phyloP scores from a whole-genome alignment of 2,888 invertebrate species.

The Conomelus anceps region DNA sequence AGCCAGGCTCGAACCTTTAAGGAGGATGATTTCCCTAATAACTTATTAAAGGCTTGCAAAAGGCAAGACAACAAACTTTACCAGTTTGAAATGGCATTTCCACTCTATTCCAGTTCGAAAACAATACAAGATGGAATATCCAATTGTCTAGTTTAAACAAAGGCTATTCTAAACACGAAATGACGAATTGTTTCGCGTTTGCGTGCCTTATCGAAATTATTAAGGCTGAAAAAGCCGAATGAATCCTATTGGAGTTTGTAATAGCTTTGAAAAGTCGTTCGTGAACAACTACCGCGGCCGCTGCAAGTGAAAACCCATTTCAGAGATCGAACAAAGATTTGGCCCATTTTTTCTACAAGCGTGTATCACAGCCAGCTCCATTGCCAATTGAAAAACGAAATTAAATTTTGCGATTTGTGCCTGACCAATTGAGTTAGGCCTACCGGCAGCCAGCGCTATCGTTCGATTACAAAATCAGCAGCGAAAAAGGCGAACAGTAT shows the following conservation, averaged over 20 bases:
- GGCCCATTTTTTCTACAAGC: neutral
- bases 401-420: neutral
- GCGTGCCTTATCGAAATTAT: neutral
- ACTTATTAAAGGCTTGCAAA: neutral
- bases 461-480: neutral
- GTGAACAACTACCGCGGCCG: neutral
- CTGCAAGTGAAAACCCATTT: neutral
- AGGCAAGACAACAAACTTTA: neutral
- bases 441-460: neutral
- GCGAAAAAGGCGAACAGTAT: neutral
- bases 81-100: neutral
- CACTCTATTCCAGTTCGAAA: neutral
- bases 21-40: neutral
- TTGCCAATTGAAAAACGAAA: neutral
- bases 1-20: too few relatives aligned
- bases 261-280: neutral
- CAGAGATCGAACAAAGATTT: neutral
- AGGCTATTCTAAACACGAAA: neutral
- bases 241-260: neutral
- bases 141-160: neutral
- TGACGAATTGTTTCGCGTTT: neutral
- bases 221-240: neutral
- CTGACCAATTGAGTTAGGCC: neutral
- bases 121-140: neutral
- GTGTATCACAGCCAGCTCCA: neutral